These are phyloP conservation scores for Ophonus ardosiacus DNA, from an alignment of 2,888 invertebrate species.

Conservation along the genomic window DNA sequence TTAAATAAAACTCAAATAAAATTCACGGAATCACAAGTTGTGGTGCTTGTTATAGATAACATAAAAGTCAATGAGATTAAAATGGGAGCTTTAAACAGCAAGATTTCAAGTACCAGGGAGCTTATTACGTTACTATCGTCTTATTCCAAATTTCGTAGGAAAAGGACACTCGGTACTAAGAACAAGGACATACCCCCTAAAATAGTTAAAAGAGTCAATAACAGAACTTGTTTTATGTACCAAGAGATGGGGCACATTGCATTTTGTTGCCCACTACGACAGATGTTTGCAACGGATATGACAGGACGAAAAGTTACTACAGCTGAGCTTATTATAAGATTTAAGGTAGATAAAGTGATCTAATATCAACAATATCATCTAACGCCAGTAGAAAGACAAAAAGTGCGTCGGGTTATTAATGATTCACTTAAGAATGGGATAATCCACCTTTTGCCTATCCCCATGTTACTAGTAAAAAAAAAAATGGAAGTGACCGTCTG, in stretches of 20 bases:
- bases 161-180: neutral
- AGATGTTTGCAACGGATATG: no score
- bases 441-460: no score
- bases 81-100: conserved; percentile 38
- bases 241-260: conserved; percentile 11
- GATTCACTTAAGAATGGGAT: no score
- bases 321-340: no score
- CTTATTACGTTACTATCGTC: conserved; percentile 26
- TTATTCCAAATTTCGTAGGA: conserved; percentile 3
- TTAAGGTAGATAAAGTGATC: no score
- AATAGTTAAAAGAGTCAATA: neutral
- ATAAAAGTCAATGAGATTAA: conserved; percentile 22
- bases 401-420: no score
- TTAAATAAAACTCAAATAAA: neutral
- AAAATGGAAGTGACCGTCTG: neutral
- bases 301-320: no score
- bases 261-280: neutral
- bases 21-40: neutral
- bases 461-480: neutral
- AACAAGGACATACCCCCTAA: neutral
- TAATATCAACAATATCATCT: no score
- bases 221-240: neutral
- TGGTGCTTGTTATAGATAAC: conserved; percentile 18
- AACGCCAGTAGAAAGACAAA: no score
- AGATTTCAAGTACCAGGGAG: conserved; percentile 20